phyloP scores from a whole-genome alignment of 1,140 invertebrate genomes.

The Hyles euphorbiae region DNA sequence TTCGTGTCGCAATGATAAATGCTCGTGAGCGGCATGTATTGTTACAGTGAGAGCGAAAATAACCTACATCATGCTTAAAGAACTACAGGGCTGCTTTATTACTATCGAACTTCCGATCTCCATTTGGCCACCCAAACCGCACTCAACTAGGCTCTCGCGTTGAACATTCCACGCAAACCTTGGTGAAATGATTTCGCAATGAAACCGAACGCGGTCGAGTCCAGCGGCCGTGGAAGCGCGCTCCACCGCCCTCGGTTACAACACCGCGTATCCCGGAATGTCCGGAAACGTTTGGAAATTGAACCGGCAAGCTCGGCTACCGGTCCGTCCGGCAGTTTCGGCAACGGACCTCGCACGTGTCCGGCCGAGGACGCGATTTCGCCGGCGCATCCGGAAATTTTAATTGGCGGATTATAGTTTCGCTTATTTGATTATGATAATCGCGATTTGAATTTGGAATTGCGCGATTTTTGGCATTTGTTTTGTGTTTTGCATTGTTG shows the following conservation, averaged over 20 bases:
- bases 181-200: slow-evolving; percentile 26
- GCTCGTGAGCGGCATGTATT: too few species aligned
- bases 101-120: neutral
- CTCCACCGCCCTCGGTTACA: slow-evolving; percentile 37
- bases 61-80: too few species aligned
- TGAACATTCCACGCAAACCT: slow-evolving; percentile 10
- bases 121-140: too few species aligned
- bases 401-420: neutral
- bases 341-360: slow-evolving; percentile 21
- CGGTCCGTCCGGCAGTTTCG: slow-evolving; percentile 10
- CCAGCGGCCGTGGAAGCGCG: slow-evolving; percentile 42
- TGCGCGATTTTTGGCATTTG: too few species aligned
- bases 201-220: slow-evolving; percentile 7
- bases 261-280: slow-evolving; percentile 23
- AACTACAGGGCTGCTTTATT: too few species aligned
- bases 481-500: too few species aligned
- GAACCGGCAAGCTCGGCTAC: slow-evolving; percentile 21
- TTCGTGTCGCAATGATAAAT: too few species aligned
- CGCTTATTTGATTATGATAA: too few species aligned
- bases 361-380: slow-evolving; percentile 10
- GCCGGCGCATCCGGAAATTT: neutral
- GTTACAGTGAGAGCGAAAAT: too few species aligned
- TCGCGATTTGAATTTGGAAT: too few species aligned
- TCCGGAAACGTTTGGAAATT: slow-evolving; percentile 48
- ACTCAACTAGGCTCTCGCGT: neutral